Evolutionary conservation across 2,113 vertebrate genomes (phyloP).

Genomic region (Epinephelus moara): DNA sequence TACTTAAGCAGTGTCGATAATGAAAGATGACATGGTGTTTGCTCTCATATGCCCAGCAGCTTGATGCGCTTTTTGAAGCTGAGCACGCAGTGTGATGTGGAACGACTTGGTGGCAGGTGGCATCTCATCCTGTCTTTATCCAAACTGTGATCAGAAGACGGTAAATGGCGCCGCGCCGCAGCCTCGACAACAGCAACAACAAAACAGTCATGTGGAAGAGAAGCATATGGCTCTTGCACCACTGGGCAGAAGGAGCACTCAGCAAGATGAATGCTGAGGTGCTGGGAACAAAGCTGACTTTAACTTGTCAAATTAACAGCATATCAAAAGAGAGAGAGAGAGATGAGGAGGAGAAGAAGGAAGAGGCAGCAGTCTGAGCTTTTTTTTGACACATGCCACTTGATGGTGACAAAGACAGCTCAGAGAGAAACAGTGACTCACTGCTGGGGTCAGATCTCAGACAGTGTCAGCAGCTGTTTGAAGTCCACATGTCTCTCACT

Average conservation of each 20-base stretch:
- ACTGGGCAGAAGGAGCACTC: constrained; percentile 79
- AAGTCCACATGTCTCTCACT: constrained; percentile 47
- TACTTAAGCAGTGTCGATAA: constrained; percentile 46
- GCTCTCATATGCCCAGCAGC: constrained; percentile 47
- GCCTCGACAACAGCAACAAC: constrained; percentile 61
- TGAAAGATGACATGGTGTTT: constrained; percentile 69
- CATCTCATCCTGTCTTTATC: constrained; percentile 68
- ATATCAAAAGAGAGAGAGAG: constrained; percentile 64
- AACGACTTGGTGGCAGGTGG: constrained; percentile 76
- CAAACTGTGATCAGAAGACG: constrained; percentile 74
- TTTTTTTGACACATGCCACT: constrained; percentile 64
- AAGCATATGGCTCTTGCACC: constrained; percentile 82
- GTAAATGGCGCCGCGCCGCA: constrained; percentile 56
- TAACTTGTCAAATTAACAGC: constrained; percentile 83
- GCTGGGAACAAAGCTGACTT: constrained; percentile 79
- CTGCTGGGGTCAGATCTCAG: constrained; percentile 57
- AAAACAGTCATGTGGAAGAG: constrained; percentile 68
- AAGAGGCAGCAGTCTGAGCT: constrained; percentile 31
- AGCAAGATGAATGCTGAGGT: constrained; percentile 74
- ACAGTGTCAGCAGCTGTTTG: constrained; percentile 35
- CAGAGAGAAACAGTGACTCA: constrained; percentile 25
- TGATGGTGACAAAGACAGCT: constrained; percentile 61
- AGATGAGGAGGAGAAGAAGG: constrained; percentile 35
- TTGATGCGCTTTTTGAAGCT: constrained; percentile 57
- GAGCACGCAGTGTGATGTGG: constrained; percentile 52